phyloP scores from a whole-genome alignment of 2,797 vertebrate species.

The Propithecus perrieri region DNA sequence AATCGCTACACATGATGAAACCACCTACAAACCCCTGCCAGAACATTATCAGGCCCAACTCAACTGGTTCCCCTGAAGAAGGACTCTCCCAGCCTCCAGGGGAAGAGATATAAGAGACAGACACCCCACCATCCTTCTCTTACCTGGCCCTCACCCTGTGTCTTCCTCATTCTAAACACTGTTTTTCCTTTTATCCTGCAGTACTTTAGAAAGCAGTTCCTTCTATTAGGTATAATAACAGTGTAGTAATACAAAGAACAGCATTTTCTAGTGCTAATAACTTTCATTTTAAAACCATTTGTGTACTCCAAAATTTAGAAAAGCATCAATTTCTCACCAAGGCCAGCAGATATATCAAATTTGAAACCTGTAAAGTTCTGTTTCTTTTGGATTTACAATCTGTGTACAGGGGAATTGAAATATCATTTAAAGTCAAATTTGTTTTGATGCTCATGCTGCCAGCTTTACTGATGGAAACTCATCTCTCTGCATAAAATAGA shows the following conservation, averaged over 20 bases:
- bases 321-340: slow-evolving; percentile 67
- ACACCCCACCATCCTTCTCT: neutral
- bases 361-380: slow-evolving; percentile 59
- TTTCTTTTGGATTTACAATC: slow-evolving; percentile 68
- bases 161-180: slow-evolving; percentile 24
- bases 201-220: slow-evolving; percentile 48
- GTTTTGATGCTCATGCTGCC: slow-evolving; percentile 21
- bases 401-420: slow-evolving; percentile 36
- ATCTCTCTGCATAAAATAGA: neutral
- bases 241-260: slow-evolving; percentile 58
- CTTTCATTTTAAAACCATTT: slow-evolving; percentile 73
- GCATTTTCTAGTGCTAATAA: slow-evolving; percentile 66
- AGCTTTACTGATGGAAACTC: neutral
- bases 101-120: neutral
- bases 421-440: slow-evolving; percentile 46
- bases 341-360: slow-evolving; percentile 24
- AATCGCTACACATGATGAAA: neutral
- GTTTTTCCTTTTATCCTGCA: slow-evolving; percentile 40
- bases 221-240: slow-evolving; percentile 70
- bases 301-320: slow-evolving; percentile 62
- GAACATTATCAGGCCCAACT: neutral
- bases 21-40: neutral
- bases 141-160: neutral
- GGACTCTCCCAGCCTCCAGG: neutral
- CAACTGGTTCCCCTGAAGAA: neutral